Evolutionary conservation across 2,888 invertebrate species (phyloP).

Genomic region (Thecocarcelia acutangulata): DNA sequence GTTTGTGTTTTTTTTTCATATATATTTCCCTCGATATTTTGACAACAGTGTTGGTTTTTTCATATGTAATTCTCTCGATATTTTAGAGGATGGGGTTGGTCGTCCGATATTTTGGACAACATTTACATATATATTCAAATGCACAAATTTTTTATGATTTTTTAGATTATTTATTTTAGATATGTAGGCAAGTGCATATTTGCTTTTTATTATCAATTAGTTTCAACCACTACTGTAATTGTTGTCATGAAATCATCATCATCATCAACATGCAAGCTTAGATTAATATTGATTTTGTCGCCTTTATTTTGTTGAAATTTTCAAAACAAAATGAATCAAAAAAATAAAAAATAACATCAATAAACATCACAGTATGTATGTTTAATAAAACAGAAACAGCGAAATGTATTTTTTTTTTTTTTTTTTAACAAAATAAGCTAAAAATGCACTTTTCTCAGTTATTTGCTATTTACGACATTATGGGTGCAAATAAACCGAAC

Average conservation of each 20-base stretch:
- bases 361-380: constrained; percentile 24
- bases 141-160: no score
- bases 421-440: constrained; percentile 28
- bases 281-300: constrained; percentile 62
- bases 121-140: not conserved
- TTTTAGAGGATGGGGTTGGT: no score
- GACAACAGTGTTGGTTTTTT: no score
- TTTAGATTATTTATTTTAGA: no score
- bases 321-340: not conserved
- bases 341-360: constrained; percentile 8
- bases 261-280: constrained; percentile 24
- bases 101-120: not conserved
- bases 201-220: not conserved
- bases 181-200: not conserved
- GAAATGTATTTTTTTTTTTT: constrained; percentile 47
- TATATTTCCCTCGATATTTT: no score
- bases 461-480: not conserved
- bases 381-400: constrained; percentile 30
- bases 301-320: constrained; percentile 25
- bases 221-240: no score
- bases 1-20: no score
- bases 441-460: constrained; percentile 9
- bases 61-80: no score
- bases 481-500: constrained; percentile 19
- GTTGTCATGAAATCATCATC: not conserved